A percentile compares a stretch with the other conserved stretches of the same genome.
phyloP scores from a whole-genome alignment of 2,888 invertebrate species.

The Calameuta pallipes region DNA sequence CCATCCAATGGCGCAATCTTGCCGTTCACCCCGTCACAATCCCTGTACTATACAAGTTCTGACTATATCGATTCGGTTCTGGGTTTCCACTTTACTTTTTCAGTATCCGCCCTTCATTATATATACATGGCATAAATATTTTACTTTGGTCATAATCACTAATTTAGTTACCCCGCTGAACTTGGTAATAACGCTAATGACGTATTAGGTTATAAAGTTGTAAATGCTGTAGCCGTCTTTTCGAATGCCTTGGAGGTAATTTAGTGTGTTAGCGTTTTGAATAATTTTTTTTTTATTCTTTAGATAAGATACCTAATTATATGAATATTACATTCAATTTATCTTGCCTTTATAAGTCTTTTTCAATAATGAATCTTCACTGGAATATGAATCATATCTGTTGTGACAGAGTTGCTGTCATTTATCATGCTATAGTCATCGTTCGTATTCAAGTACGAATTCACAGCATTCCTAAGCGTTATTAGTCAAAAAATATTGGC shows the following conservation, averaged over 20 bases:
- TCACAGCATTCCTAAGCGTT: background rate
- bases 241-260: background rate
- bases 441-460: background rate
- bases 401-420: background rate
- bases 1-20: background rate
- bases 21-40: background rate
- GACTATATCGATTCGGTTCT: constrained; percentile 32
- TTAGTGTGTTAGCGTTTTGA: background rate
- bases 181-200: background rate
- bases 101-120: constrained; percentile 5
- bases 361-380: background rate
- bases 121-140: background rate
- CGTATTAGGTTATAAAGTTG: background rate
- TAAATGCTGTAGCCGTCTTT: background rate
- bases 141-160: background rate
- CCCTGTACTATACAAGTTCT: constrained; percentile 13
- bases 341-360: background rate
- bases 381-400: background rate
- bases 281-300: background rate
- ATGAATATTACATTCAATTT: background rate
- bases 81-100: constrained; percentile 19
- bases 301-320: background rate
- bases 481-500: background rate
- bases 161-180: background rate
- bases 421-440: background rate